Base-by-base conservation (phyloP, 2,888 invertebrate species). In the Papilio elwesi region DNA sequence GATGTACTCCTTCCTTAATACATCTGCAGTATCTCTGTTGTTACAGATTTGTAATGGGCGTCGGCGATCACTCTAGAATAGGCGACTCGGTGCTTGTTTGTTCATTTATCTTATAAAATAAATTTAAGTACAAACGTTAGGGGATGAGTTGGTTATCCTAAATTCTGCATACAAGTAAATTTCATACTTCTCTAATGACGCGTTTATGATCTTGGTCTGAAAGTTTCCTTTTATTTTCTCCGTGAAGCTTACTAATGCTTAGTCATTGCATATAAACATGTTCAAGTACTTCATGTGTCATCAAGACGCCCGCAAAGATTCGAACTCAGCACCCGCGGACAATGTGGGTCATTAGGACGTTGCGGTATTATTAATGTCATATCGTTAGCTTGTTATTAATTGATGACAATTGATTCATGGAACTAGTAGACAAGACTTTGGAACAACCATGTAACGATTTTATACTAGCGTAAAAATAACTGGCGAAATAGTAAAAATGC, bases 311-410 rank as follows among this genome's bases (percentile, higher is more conserved):
- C 8, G 66, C 57, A 59, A 66, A 71, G 71, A 71, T 66, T 64
- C 64, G 15, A 38, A 57, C 26, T 43, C 36, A 26, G 66, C 36
- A 66, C 66, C 26, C 66, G 52, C 15, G n/a, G 53, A 57, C 51
- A 55, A 68, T 73, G 68, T 73, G 64, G 73, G 73, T 73, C 55
- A 73, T 68, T 57, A 49, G 73, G 49, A 38, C 68, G 65, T 9
- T 26, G 26, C 2, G 26, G 43, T 48, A 49, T 49, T 49, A 55
- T 68, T 68, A 63, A 72, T 72, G 62, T 62, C 71, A 36, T 67
- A 57, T 47, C 8, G 13, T 62, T 62, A 47, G 48, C 51, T 57
- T n/a, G n/a, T 71, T 51, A 71, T 65, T 71, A 71, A 71, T 71
- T 71, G 51, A 65, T 52, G 59, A 57, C 71, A 66, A 71, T 71